Evolutionary conservation across 2,888 invertebrate genomes (phyloP), one percentile per base, ranked within the genome.

Genomic region (Stomorhina lunata): DNA sequence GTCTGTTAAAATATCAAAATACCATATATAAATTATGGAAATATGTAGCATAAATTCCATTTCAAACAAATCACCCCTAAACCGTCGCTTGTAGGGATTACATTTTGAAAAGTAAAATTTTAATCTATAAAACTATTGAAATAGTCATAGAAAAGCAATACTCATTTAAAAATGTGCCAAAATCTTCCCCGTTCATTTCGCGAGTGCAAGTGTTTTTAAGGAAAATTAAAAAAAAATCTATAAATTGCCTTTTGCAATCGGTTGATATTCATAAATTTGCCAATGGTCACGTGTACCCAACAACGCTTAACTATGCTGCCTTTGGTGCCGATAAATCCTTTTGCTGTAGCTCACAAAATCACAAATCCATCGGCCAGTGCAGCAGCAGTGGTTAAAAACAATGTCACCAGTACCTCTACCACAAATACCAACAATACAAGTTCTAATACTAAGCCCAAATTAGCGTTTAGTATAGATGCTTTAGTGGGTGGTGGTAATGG

Each of bases 381-480:
- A 50, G 82, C 87, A 25, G 85, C 77, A 69, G 69, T n/a, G n/a
- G n/a, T 84, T 12, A 84, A 86, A 63, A 84, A 84, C 3, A 71
- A 84, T 53, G n/a, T n/a, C n/a, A 83, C 82, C 20, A 80, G 61
- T 5, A 84, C 78, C 45, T 78, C 73, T 1, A 69, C 80, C 2
- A 71, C 83, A 7, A 75, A 66, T 9, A 69, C 68, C 7, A 77
- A 73, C 37, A n/a, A n/a, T n/a, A 32, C 68, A 32, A 40, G 57
- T 76, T 68, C 77, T 73, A 84, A 78, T 17, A 95, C 95, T 87
- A 97, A 96, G 92, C 97, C 97, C 86, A 97, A 97, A 92, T 96
- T 98, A 91, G 97, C 97, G 88, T 98, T 98, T 91, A 97, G 96
- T 90, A 98, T 98, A 92, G 98, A 98, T 93, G 96, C 97, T 94